Conservation (phyloP, 2,888 invertebrate species). For the Anaspis maculata region DNA sequence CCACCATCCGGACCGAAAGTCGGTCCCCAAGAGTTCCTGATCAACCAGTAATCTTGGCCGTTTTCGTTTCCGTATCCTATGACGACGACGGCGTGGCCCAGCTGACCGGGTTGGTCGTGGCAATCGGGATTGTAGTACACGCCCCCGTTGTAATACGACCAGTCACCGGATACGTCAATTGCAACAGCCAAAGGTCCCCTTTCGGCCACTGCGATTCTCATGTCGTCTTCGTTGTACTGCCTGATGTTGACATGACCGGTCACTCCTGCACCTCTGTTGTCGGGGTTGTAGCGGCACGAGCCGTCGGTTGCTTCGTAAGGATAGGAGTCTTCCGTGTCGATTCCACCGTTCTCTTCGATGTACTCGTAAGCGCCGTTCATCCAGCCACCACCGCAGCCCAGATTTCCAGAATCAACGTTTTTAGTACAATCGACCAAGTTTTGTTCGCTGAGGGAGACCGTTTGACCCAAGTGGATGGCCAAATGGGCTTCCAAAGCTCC, state of each 20-base stretch:
- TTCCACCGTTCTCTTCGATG: conserved; percentile 41
- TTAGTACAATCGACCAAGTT: conserved; percentile 48
- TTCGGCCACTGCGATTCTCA: conserved; percentile 3
- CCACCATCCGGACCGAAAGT: conserved; percentile 7
- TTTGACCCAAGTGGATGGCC: conserved; percentile 42
- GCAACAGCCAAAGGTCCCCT: conserved; percentile 6
- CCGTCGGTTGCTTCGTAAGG: conserved; percentile 41
- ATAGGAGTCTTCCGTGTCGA: conserved; percentile 47
- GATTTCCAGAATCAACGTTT: conserved; percentile 40
- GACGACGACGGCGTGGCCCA: conserved; percentile 7
- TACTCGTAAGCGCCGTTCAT: conserved; percentile 45
- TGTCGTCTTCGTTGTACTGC: conserved; percentile 1
- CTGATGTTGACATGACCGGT: conserved; percentile 58
- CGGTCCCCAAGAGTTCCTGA: conserved; percentile 8
- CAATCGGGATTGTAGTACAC: conserved; percentile 4
- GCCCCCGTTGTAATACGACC: conserved; percentile 6
- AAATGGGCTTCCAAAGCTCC: conserved; percentile 46
- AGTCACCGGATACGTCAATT: conserved; percentile 4
- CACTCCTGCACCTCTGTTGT: conserved; percentile 15
- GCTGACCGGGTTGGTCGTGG: background rate
- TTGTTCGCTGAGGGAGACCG: conserved; percentile 48
- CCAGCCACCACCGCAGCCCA: conserved; percentile 47
- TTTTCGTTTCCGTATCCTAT: conserved; percentile 7
- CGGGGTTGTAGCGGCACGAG: conserved; percentile 24
- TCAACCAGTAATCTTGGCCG: conserved; percentile 7